Percentiles rank a stretch among this genome's conserved stretches.
These are phyloP conservation scores for Seira ritae DNA, from an alignment of 2,888 invertebrate genomes.

Conservation along the genomic window DNA sequence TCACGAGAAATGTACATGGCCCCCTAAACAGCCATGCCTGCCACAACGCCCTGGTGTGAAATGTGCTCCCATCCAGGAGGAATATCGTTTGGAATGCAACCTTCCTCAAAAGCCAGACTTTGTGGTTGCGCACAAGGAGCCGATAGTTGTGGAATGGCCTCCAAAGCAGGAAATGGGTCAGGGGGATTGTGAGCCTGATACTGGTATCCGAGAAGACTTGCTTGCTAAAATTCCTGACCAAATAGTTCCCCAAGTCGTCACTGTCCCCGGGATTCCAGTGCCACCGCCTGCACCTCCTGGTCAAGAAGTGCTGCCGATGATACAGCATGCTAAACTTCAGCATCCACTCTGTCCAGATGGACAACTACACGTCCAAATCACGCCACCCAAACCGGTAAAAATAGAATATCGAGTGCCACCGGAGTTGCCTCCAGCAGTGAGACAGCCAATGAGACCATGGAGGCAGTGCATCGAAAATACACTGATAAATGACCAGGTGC, in stretches of 20 bases:
- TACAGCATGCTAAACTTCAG: conserved; percentile 18
- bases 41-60: conserved; percentile 49
- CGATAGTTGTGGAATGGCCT: conserved; percentile 62
- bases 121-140: conserved; percentile 56
- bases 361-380: conserved; percentile 44
- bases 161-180: conserved; percentile 42
- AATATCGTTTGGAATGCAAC: conserved; percentile 46
- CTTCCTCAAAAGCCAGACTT: conserved; percentile 58
- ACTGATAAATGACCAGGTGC: conserved; percentile 69
- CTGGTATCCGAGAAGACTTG: conserved; percentile 57
- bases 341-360: conserved; percentile 63
- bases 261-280: conserved; percentile 43
- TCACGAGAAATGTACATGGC: conserved; percentile 44
- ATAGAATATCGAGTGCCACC: conserved; percentile 40
- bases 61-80: conserved; percentile 54
- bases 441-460: conserved; percentile 67
- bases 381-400: conserved; percentile 35
- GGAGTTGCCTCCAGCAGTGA: conserved; percentile 47
- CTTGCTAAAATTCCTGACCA: conserved; percentile 51
- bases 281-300: neutral
- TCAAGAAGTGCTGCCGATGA: neutral
- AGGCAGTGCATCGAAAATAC: conserved; percentile 70
- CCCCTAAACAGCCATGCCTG: conserved; percentile 39
- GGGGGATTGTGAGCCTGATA: conserved; percentile 46
- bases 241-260: conserved; percentile 51